A percentile compares a stretch with the other conserved stretches of the same genome.
phyloP scores from a whole-genome alignment of 2,797 vertebrate species.

The Sebastes iracundus region DNA sequence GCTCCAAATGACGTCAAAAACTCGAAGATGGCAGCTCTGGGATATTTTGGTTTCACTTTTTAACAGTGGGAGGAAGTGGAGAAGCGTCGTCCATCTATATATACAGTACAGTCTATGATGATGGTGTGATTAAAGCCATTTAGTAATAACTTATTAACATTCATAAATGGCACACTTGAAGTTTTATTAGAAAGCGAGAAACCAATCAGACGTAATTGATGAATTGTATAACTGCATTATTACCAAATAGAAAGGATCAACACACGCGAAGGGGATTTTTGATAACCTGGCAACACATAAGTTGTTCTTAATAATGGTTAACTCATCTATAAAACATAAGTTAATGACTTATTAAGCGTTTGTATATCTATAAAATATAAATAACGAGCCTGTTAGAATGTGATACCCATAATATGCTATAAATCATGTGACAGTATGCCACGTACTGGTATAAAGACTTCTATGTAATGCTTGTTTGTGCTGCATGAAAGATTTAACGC shows the following conservation, averaged over 20 bases:
- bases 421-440: not conserved
- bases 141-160: not conserved
- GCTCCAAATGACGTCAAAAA: too few relatives aligned
- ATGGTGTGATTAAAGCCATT: not conserved
- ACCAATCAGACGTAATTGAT: not conserved
- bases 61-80: too few relatives aligned
- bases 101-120: too few relatives aligned
- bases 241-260: not conserved
- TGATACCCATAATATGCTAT: not conserved
- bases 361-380: not conserved
- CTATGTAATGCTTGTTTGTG: not conserved
- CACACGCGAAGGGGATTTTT: not conserved
- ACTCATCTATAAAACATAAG: not conserved
- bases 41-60: too few relatives aligned
- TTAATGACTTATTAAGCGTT: not conserved
- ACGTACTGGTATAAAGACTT: not conserved
- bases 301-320: not conserved
- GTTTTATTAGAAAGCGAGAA: not conserved
- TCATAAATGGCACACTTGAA: not conserved
- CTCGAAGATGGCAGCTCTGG: too few relatives aligned
- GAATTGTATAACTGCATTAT: not conserved
- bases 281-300: not conserved
- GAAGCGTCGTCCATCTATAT: too few relatives aligned
- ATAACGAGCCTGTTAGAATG: not conserved
- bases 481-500: constrained; percentile 42